Evolutionary conservation across 2,113 vertebrate species (phyloP), one percentile per base, ranked within the genome.

Genomic region (Chaetodon auriga): DNA sequence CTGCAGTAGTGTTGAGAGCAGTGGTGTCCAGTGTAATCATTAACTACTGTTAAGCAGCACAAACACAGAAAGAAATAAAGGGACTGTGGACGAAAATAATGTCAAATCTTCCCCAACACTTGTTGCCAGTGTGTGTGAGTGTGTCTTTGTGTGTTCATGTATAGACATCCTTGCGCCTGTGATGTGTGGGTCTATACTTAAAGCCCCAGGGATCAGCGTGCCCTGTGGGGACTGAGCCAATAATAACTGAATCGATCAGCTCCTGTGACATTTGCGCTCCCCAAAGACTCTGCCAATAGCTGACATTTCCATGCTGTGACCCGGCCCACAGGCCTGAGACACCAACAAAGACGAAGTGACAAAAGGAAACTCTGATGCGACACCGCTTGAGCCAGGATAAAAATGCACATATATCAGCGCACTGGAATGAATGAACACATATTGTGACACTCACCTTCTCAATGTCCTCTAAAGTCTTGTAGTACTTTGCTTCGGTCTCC

Each of bases 401-500:
- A 64, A 73, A 61, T 19, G 8, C 10, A 63, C 11, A 4, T 16
- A 73, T 25, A 9, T 18, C 51, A 21, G 51, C 6, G 11, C 35
- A 23, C 35, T 30, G 9, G 25, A 12, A 57, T 36, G 12, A 15
- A 13, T 3, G 19, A 5, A 48, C 55, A 77, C 55, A 23, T 15
- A 46, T 35, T 11, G 15, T 11, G 2, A 65, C 58, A 72, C 96
- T 91, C 83, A 98, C 98, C 96, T 97, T 98, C 64, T 97, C 97
- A 5, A 99, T 97, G 63, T 99, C 98, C 90, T 99, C 98, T 83
- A 99, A 95, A 3, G 98, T 99, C 86, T 97, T 98, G 95, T 96
- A 98, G 95, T 99, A 99, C 91, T 97, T 99, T 72, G 97, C 97
- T 90, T 99, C 98, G 0, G 98, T 99, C 88, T 99, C 97, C 80